Evolutionary conservation across 2,797 vertebrate genomes (phyloP), one percentile per base, ranked within the genome.

Genomic region (Anguilla pacifica): DNA sequence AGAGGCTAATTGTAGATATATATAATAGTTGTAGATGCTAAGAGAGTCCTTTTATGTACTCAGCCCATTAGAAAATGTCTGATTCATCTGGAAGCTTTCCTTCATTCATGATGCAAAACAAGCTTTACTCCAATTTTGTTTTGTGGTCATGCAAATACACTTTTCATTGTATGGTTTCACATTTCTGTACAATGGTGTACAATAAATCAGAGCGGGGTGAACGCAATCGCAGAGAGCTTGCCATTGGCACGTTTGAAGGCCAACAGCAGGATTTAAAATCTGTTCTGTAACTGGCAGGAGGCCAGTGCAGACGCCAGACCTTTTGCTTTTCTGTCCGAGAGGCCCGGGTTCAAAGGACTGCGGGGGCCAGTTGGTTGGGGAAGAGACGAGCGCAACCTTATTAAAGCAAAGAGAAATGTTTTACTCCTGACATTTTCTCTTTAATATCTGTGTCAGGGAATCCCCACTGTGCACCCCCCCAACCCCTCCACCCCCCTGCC

Each of bases 401-500:
- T 79, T 79, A 79, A 79, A 79, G 77, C 6, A 4, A n/a, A 19
- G 17, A 46, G 39, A 11, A 79, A 79, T 46, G 77, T 79, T 19
- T 43, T 25, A 61, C 35, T 17, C 43, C 77, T 46, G 77, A 43
- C 35, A 43, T 13, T 79, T 46, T 25, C 77, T 46, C 17, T 79
- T 46, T 43, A 46, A 79, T 79, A 25, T 61, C 17, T 46, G 22
- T 55, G 9, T 83, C 81, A 51, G n/a, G 25, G 51, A 55, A 55
- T 85, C 87, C 84, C 74, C 25, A 4, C 11, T 11, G 17, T 15
- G 31, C 31, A 25, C 25, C 25, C 61, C 61, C 6, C 61, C 11
- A 13, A 10, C 67, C 88, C 88, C 86, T 61, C 81, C 84, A 1
- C 4, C n/a, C 59, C 85, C 82, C 84, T 4, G 2, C n/a, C 51